A percentile compares a stretch with the other conserved stretches of the same genome.
These are phyloP conservation scores for Phodopus roborovskii DNA, from an alignment of 2,113 vertebrate species.

Conservation along the genomic window DNA sequence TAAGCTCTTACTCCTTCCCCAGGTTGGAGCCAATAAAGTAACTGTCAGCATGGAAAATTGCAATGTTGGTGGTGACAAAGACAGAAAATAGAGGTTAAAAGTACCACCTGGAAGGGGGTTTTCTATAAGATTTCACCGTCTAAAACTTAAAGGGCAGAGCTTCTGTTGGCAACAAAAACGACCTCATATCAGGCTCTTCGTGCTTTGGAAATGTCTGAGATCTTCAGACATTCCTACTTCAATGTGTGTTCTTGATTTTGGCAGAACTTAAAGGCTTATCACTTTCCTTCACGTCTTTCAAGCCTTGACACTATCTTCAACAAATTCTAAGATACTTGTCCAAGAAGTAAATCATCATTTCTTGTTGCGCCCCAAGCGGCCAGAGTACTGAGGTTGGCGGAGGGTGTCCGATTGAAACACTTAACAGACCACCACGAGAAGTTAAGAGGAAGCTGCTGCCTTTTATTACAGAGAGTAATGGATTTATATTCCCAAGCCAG, in stretches of 20 bases:
- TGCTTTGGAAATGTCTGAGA: neutral
- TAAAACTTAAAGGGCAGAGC: neutral
- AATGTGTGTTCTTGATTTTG: neutral
- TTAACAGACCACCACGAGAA: no score
- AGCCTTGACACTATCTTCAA: neutral
- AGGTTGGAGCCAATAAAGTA: neutral
- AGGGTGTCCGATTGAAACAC: no score
- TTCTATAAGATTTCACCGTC: conserved; percentile 9
- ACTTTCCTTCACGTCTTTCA: conserved; percentile 3
- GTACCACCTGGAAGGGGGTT: neutral
- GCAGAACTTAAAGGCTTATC: neutral
- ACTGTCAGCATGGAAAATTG: neutral
- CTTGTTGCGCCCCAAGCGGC: neutral
- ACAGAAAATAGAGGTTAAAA: conserved; percentile 25
- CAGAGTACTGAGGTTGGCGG: no score
- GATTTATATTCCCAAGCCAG: no score
- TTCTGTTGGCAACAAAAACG: neutral
- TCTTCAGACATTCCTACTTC: neutral
- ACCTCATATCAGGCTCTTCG: neutral
- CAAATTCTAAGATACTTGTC: conserved; percentile 72
- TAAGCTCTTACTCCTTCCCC: neutral
- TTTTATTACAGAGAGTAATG: no score
- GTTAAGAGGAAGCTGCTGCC: no score
- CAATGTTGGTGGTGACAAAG: neutral
- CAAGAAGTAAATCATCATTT: conserved; percentile 68